Base-by-base conservation (phyloP, 2,797 vertebrate species). In the Sandelia bainsii region DNA sequence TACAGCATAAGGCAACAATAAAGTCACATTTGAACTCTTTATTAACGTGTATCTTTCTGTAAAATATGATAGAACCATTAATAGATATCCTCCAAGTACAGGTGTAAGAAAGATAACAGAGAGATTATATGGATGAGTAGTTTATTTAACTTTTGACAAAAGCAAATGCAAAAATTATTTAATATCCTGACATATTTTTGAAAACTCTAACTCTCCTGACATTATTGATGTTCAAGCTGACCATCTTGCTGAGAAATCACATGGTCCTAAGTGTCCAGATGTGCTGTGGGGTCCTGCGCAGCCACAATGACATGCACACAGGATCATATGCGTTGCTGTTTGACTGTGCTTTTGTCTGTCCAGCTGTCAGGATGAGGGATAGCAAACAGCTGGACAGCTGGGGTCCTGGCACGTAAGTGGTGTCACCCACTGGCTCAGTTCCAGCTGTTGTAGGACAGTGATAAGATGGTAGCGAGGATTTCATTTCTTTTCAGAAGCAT, bases 331-430 rank as follows among this genome's bases (percentile, higher is more conserved):
- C n/a, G 20, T 58, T 58, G 72, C 80, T 65, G 79, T 68, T 79
- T 44, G 32, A 60, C 60, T 76, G 70, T 85, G 72, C 75, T 78
- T 72, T 57, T 74, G 73, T 85, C 83, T 82, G 45, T 78, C 72
- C 75, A 86, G 80, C 87, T 37, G 78, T 93, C 89, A 91, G 87
- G 70, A 89, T 94, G 93, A 96, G 89, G 82, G 93, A 95, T 92
- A 67, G 91, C 82, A 81, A 93, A 90, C 93, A 93, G 92, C 93
- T 96, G 95, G 92, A 86, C 77, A 83, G 82, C 87, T 53, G 57
- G 82, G 48, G 87, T 84, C 68, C 79, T 42, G 63, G 74, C 88
- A 88, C 90, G 80, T 90, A 89, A 89, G 84, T 48, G 61, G 64
- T 90, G 87, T 89, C 86, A 78, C 84, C 71, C 77, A 74, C 75